A percentile compares a stretch with the other conserved stretches of the same genome.
Evolutionary conservation across 2,888 invertebrate genomes (phyloP).

Genomic region (Macaria notata): DNA sequence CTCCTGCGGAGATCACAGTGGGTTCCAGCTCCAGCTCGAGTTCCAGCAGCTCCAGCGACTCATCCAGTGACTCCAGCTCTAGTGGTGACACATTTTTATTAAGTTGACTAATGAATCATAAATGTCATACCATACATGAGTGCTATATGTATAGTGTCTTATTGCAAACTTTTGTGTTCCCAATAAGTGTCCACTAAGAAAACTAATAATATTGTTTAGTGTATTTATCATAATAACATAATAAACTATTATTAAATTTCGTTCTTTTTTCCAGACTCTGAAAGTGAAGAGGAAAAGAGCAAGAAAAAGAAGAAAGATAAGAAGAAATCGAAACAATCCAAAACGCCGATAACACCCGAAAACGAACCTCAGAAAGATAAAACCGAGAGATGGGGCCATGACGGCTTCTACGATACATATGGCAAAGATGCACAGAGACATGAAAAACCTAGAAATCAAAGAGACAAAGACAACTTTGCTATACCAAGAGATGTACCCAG

Average conservation of each 20-base stretch:
- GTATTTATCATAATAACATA: too few relatives aligned
- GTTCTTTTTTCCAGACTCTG: constrained; percentile 50
- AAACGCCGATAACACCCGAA: constrained; percentile 45
- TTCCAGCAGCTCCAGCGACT: constrained; percentile 57
- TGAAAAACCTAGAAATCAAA: constrained; percentile 44
- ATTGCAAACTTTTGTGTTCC: too few relatives aligned
- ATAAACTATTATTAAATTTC: neutral
- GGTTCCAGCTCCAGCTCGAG: constrained; percentile 63
- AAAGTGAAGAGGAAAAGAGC: constrained; percentile 41
- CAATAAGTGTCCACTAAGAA: too few relatives aligned
- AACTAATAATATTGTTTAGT: too few relatives aligned
- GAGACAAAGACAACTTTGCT: constrained; percentile 49
- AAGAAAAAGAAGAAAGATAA: constrained; percentile 46
- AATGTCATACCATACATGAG: too few relatives aligned
- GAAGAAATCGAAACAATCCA: constrained; percentile 53
- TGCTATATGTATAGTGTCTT: too few relatives aligned
- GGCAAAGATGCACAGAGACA: constrained; percentile 61
- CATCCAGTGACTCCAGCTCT: constrained; percentile 65
- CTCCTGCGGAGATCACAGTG: constrained; percentile 63
- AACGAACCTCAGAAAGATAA: constrained; percentile 44
- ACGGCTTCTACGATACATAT: constrained; percentile 72
- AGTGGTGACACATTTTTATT: constrained; percentile 47
- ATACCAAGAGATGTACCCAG: constrained; percentile 37
- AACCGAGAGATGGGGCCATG: constrained; percentile 66
- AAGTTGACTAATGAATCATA: neutral